Base-by-base conservation (phyloP, 2,888 invertebrate genomes). In the Oscheius sp. region DNA sequence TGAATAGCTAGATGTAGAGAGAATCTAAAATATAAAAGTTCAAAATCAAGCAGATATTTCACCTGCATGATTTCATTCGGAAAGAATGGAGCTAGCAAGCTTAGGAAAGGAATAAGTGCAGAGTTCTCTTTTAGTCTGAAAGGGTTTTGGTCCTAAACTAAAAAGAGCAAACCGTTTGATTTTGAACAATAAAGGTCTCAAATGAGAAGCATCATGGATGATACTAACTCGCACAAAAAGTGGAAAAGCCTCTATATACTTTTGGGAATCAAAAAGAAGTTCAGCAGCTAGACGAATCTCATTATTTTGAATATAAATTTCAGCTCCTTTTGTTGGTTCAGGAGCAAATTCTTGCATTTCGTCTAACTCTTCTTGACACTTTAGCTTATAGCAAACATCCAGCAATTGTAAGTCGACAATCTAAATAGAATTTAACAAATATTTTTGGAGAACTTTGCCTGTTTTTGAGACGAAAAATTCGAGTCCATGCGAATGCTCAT, bases 21-120 rank as follows among this genome's bases (percentile, higher is more conserved):
- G 45, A n/a, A 61, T 39, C 61, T 61, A 27, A 25, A 61, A 52
- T 2, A 6, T 10, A 42, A 3, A 3, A 17, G 29, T 31, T 20
- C 8, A 17, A 55, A 55, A 12, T 10, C n/a, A 34, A 34, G 15
- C 1, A n/a, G 12, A 55, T 2, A 33, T 34, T 52, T 6, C 8
- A 55, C 55, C 55, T 55, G 33, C 12, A 23, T 33, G 12, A 55
- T 37, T 55, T 55, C 55, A 1, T 6, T 17, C 8, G 34, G 34
- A 33, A 55, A 55, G 34, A 33, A 55, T 1, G 55, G 55, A 17
- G 55, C 55, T 6, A 55, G 37, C 5, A 55, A n/a, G 34, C 55
- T 55, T 6, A 55, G 17, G 34, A 55, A 55, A 15, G 55, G 55
- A 2, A 55, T 23, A 20, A 48, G 5, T 6, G 20, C 48, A 6